Conservation (phyloP, 2,888 invertebrate species). For the Drosophila prostipennis region DNA sequence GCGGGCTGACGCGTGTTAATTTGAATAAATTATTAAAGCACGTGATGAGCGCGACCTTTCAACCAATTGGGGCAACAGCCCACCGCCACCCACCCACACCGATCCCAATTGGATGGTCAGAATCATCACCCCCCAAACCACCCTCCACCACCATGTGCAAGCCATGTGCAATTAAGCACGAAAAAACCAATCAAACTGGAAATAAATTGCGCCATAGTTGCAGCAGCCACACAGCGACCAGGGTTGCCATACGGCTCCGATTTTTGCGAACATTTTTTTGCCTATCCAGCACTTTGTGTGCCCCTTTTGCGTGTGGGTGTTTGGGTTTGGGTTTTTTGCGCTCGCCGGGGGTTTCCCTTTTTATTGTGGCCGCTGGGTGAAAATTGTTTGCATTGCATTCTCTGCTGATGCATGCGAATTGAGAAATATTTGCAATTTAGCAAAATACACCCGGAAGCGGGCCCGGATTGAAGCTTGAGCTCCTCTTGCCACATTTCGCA, state of each 20-base stretch:
- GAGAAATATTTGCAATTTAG: conserved; percentile 80
- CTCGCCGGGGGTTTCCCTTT: conserved; percentile 31
- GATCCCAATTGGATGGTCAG: conserved; percentile 7
- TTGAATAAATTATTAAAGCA: conserved; percentile 82
- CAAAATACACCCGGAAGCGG: conserved; percentile 76
- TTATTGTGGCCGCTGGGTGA: conserved; percentile 58
- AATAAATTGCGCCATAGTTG: conserved; percentile 68
- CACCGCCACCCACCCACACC: conserved; percentile 6
- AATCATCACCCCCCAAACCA: neutral
- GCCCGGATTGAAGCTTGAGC: conserved; percentile 44
- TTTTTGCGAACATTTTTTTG: conserved; percentile 37
- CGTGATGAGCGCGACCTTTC: conserved; percentile 78
- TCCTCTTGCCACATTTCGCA: conserved; percentile 14
- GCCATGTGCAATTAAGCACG: conserved; percentile 71
- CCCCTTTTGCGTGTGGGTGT: conserved; percentile 1
- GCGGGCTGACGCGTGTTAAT: conserved; percentile 76
- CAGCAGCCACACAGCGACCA: conserved; percentile 41
- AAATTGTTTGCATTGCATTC: conserved; percentile 74
- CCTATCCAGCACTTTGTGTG: conserved; percentile 19
- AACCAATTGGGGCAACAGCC: conserved; percentile 43
- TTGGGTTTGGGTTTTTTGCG: conserved; percentile 4
- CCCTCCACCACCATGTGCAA: conserved; percentile 11
- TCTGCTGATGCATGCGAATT: conserved; percentile 74
- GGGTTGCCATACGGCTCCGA: conserved; percentile 58
- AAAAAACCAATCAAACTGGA: conserved; percentile 70